Evolutionary conservation across 2,888 invertebrate species (phyloP).

Genomic region (Oasisia sp.): DNA sequence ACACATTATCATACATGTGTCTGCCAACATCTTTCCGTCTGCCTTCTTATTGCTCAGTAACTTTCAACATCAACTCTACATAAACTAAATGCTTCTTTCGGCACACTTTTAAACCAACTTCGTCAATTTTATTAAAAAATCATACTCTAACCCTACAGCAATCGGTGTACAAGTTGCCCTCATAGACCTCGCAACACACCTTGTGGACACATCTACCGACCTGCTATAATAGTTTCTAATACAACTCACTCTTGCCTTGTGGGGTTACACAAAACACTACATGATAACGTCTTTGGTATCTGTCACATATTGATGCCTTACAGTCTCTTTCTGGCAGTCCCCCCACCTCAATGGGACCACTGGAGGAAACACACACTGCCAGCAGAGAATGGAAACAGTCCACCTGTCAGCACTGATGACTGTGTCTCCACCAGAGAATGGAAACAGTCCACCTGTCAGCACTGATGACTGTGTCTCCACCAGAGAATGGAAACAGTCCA

Average conservation of each 20-base stretch:
- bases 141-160: not conserved
- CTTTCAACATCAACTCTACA: not conserved
- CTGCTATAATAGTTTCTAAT: not conserved
- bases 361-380: not conserved
- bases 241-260: not conserved
- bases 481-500: not conserved
- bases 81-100: not conserved
- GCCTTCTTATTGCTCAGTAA: not conserved
- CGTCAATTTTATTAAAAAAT: not conserved
- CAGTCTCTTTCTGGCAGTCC: too few species aligned
- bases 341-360: not conserved
- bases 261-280: not conserved
- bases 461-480: too few species aligned
- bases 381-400: too few species aligned
- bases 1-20: not conserved
- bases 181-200: not conserved
- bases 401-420: not conserved
- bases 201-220: not conserved
- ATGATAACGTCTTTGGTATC: not conserved
- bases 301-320: not conserved
- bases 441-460: not conserved
- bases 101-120: too few species aligned
- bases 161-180: too few species aligned
- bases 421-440: not conserved
- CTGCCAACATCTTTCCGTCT: not conserved